phyloP scores from a whole-genome alignment of 2,888 invertebrate species.

The Spodoptera exigua region DNA sequence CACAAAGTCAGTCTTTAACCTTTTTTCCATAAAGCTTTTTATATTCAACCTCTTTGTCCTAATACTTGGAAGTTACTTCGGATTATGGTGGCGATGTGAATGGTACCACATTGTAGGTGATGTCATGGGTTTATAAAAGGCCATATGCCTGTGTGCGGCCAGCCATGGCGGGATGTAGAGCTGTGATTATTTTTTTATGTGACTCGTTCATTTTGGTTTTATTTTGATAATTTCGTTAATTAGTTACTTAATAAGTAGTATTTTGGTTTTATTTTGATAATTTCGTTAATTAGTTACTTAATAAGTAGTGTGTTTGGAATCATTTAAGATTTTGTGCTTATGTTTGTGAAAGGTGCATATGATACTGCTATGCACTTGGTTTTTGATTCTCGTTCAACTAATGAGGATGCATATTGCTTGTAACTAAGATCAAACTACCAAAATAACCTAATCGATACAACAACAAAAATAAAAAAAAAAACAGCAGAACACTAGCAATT shows the following conservation, averaged over 20 bases:
- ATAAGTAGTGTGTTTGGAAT: conserved; percentile 21
- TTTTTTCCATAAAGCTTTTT: conserved; percentile 22
- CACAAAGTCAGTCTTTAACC: too few species aligned
- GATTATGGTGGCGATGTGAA: conserved; percentile 62
- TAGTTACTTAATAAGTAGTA: conserved; percentile 1
- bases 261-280: conserved; percentile 37
- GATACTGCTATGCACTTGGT: too few species aligned
- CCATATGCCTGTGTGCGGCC: conserved; percentile 67
- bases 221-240: conserved; percentile 33
- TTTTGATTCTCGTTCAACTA: too few species aligned
- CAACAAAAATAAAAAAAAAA: too few species aligned
- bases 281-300: conserved; percentile 19
- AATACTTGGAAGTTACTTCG: conserved; percentile 62
- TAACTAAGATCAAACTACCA: too few species aligned
- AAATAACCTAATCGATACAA: too few species aligned
- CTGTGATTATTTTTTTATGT: conserved; percentile 58
- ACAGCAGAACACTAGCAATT: too few species aligned
- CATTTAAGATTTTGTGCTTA: too few species aligned
- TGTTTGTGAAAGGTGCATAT: too few species aligned
- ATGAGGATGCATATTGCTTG: too few species aligned
- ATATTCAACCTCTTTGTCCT: conserved; percentile 49
- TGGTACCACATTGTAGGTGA: conserved; percentile 67
- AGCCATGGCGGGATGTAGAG: conserved; percentile 67
- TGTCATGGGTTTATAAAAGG: conserved; percentile 70
- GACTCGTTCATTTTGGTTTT: conserved; percentile 27